These are phyloP conservation scores for Clarias pachynema DNA, from an alignment of 2,797 vertebrate species.

Conservation along the genomic window DNA sequence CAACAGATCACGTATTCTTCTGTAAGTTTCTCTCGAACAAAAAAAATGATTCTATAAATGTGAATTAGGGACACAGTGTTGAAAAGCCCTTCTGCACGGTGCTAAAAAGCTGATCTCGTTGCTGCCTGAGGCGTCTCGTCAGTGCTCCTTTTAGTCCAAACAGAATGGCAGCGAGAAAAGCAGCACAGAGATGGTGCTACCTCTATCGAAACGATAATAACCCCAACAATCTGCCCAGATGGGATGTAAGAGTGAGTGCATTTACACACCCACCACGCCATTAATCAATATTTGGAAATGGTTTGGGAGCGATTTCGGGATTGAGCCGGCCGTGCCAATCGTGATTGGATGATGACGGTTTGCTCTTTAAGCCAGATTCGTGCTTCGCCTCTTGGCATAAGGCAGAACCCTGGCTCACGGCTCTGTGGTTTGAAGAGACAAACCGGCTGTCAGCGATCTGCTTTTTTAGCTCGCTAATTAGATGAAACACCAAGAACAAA, in stretches of 20 bases:
- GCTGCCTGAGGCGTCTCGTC: constrained; percentile 40
- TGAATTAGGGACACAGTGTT: neutral
- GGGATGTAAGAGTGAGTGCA: constrained; percentile 37
- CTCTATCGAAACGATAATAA: constrained; percentile 50
- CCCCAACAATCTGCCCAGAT: constrained; percentile 40
- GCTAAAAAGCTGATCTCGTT: constrained; percentile 43
- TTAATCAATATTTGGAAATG: constrained; percentile 58
- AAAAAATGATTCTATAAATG: neutral
- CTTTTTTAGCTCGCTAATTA: constrained; percentile 40
- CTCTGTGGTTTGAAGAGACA: constrained; percentile 13
- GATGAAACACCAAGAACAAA: constrained; percentile 35
- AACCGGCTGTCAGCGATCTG: constrained; percentile 29
- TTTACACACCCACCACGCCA: constrained; percentile 39
- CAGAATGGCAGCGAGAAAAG: constrained; percentile 37
- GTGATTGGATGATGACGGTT: constrained; percentile 33
- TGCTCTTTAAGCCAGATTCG: constrained; percentile 27
- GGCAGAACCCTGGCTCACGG: constrained; percentile 22
- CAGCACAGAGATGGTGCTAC: constrained; percentile 25
- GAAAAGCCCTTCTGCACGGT: constrained; percentile 20
- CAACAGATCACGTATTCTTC: neutral
- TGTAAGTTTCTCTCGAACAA: neutral
- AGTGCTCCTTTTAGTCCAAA: constrained; percentile 42
- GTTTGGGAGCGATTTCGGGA: constrained; percentile 38
- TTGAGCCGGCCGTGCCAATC: constrained; percentile 30
- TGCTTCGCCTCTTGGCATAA: constrained; percentile 10